Conservation (phyloP, 2,113 vertebrate species). For the Neodontobutis hainanensis region DNA sequence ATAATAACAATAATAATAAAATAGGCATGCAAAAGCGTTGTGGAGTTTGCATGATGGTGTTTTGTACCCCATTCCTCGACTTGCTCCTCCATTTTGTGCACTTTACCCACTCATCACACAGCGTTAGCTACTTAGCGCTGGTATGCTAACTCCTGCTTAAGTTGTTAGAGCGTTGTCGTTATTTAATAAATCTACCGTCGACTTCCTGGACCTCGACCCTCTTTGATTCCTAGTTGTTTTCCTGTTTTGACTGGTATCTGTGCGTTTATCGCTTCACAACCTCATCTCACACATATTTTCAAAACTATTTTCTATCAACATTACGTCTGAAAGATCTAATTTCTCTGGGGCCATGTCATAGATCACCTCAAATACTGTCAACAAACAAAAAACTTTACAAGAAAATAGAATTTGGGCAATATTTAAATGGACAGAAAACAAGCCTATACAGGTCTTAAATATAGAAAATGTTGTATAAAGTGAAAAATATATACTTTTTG, state of each 20-base stretch:
- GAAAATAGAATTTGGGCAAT: too few species aligned
- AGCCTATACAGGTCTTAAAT: too few species aligned
- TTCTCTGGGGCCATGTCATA: too few species aligned
- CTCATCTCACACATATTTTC: not conserved
- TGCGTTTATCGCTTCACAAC: not conserved
- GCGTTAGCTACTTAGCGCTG: constrained; percentile 22
- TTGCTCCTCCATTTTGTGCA: constrained; percentile 57
- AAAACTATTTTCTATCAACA: too few species aligned
- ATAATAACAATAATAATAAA: constrained; percentile 34
- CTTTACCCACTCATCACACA: constrained; percentile 59
- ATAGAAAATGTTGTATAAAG: too few species aligned
- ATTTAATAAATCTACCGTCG: not conserved
- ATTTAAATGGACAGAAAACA: too few species aligned
- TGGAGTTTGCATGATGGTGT: constrained; percentile 82
- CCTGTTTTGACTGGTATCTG: too few species aligned
- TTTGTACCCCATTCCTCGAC: constrained; percentile 39
- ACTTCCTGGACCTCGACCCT: not conserved
- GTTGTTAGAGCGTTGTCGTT: too few species aligned
- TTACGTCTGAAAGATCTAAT: too few species aligned
- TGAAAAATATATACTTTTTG: too few species aligned
- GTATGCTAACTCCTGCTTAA: not conserved
- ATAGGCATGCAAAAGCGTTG: constrained; percentile 80
- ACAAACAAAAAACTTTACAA: too few species aligned
- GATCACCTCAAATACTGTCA: too few species aligned
- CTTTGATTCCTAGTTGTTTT: not conserved